A percentile compares a stretch with the other conserved stretches of the same genome.
These are phyloP conservation scores for Hipparchia semele DNA, from an alignment of 2,888 invertebrate genomes.

Conservation along the genomic window DNA sequence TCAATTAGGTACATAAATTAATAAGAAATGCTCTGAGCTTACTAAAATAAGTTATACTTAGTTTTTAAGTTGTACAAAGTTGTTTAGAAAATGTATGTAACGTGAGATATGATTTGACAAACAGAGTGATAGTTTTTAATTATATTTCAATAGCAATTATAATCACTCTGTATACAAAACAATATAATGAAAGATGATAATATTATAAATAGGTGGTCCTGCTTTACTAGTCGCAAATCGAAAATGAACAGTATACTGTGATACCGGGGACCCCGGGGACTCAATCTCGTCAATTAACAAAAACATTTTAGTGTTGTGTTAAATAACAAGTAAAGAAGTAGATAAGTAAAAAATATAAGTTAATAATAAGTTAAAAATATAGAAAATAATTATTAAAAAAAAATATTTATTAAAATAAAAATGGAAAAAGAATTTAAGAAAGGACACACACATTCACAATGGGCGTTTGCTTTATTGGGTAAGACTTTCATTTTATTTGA, in stretches of 20 bases:
- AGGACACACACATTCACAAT: constrained; percentile 35
- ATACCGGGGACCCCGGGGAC: background rate
- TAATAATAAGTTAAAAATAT: background rate
- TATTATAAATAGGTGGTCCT: constrained; percentile 4
- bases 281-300: background rate
- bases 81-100: background rate
- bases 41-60: too few species aligned
- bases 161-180: constrained; percentile 21
- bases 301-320: background rate
- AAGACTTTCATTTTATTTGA: constrained; percentile 2
- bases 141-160: background rate
- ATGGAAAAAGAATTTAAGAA: constrained; percentile 26
- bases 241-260: constrained; percentile 5
- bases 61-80: background rate
- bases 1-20: too few species aligned
- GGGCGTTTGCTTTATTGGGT: constrained; percentile 35
- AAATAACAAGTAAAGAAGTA: too few species aligned
- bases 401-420: background rate
- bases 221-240: background rate
- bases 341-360: background rate
- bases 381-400: background rate
- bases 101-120: background rate
- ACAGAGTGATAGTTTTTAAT: background rate
- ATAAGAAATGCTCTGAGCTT: too few species aligned
- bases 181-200: background rate